Evolutionary conservation across 1,140 invertebrate species (phyloP), one percentile per base, ranked within the genome.

Genomic region (Gryllus bimaculatus): DNA sequence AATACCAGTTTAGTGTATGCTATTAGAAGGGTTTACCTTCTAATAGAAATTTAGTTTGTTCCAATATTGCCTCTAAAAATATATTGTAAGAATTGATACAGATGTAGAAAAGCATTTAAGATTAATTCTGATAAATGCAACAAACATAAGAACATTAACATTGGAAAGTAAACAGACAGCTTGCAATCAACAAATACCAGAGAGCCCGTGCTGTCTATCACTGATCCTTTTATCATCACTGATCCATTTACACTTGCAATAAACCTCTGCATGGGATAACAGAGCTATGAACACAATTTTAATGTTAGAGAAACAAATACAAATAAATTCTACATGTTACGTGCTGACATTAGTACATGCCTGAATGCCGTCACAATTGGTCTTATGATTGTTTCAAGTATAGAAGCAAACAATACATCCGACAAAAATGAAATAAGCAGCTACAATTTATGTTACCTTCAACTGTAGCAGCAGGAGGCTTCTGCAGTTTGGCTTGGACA

Each of bases 401-500:
- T 66, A 66, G 10, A 66, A 18, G 54, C 18, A 66, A 66, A 66
- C 1, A 66, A 7, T 2, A 66, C 18, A 10, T 54, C 15, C 49
- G n/a, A 39, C 26, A 39, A 39, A 39, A 39, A 39, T 1, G 5
- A 39, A 39, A 39, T 39, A 39, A 39, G 5, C 26, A 39, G 5
- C 26, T 39, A 2, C 26, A 39, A 39, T 39, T 2, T 1, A 39
- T 39, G 26, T 39, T 39, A 39, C 26, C 26, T 39, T 39, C 26
- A 39, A 39, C 26, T 39, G n/a, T n/a, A 39, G 26, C 5, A 5
- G 26, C 5, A 5, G 76, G 84, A 81, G 87, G 87, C 83, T 92
- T 94, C 15, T 83, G 85, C 85, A 96, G 96, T 89, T 96, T 97
- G 20, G 91, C 94, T 87, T 99, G 97, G 10, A 98, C 89, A 89